Evolutionary conservation across 2,888 invertebrate species (phyloP), one percentile per base, ranked within the genome.

Genomic region (Rambutsinella grinnellia): DNA sequence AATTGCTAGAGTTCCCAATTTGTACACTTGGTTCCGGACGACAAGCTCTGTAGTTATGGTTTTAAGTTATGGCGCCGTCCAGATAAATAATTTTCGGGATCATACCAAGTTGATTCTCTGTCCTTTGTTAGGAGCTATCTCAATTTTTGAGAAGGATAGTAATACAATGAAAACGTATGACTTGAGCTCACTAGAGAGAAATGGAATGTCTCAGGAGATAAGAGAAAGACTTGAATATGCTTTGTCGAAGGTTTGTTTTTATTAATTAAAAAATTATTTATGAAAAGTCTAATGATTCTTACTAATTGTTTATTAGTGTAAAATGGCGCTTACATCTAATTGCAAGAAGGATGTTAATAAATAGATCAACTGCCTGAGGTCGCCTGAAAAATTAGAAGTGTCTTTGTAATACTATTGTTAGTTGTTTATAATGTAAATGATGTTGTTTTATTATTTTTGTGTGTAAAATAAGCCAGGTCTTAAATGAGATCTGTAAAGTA

Each of bases 81-180:
- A 98, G 96, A 93, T 98, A 65, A 98, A 98, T 88, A 98, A 98
- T 89, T 94, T 95, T 86, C 86, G 87, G 77, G 98, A 99, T 87
- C 99, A 99, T 87, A 94, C 96, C 66, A 99, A 99, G 89, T 93
- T 99, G 69, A 97, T 99, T 81, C 90, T 99, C 84, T 99, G 99
- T 86, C 99, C 99, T 1, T 89, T 98, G 79, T 98, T 99, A 98
- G 93, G 93, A 83, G 99, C 99, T 2, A 95, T 97, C 13, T 98
- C 99, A 0, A 98, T 94, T 87, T 36, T 76, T 8, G 97, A 98
- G 87, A n/a, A n/a, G n/a, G 91, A 92, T 62, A 93, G 94, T 74
- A 94, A 94, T 87, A 93, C 95, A 85, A 96, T 97, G 90, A 90
- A 93, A 81, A 99, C 99, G 19, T 99, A 93, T 89, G 91, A 94